Evolutionary conservation across 2,113 vertebrate species (phyloP).

Genomic region (Carollia perspicillata): DNA sequence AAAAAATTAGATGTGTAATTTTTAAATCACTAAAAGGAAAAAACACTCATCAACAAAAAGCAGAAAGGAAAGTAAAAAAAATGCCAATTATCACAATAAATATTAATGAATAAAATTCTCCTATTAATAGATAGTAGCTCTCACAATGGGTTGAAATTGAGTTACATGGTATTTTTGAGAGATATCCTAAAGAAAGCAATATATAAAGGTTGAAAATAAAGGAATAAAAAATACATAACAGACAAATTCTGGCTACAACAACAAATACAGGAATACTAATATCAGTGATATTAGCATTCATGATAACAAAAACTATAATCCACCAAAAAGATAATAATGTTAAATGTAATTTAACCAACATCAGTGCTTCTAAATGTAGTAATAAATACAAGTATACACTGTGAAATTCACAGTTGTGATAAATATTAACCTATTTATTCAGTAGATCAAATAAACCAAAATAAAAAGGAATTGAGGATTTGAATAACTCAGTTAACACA

Average conservation of each 20-base stretch:
- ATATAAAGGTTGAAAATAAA: not conserved
- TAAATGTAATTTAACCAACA: not conserved
- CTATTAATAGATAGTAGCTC: not conserved
- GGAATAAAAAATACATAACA: not conserved
- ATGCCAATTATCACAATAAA: not conserved
- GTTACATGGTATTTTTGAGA: not conserved
- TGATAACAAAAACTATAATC: not conserved
- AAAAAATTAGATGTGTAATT: not conserved
- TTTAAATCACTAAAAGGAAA: not conserved
- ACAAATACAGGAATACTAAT: not conserved
- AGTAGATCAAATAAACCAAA: slow-evolving; percentile 18
- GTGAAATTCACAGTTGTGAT: not conserved
- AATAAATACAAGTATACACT: not conserved
- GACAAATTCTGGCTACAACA: not conserved
- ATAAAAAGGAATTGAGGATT: not conserved
- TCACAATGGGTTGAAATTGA: slow-evolving; percentile 9
- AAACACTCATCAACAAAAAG: not conserved
- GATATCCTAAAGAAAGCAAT: not conserved
- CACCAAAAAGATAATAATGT: not conserved
- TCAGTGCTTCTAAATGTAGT: not conserved
- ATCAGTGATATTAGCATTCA: not conserved
- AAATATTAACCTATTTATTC: not conserved
- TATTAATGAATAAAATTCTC: slow-evolving; percentile 2
- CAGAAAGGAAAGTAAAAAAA: not conserved
- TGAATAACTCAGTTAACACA: not conserved